A percentile compares a stretch with the other conserved stretches of the same genome.
phyloP scores from a whole-genome alignment of 2,888 invertebrate genomes.

The Saturnia japonica region DNA sequence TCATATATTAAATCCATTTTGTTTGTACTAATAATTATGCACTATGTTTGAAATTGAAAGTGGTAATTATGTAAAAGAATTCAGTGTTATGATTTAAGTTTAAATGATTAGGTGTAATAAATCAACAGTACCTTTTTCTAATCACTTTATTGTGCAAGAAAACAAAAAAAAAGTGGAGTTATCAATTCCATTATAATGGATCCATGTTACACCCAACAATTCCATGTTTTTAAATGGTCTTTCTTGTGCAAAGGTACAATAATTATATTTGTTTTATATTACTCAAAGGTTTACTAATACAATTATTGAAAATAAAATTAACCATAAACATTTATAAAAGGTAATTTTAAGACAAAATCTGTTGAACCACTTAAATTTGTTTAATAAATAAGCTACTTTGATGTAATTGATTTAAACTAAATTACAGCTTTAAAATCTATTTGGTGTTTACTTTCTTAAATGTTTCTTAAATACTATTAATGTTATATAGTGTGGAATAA shows the following conservation, averaged over 20 bases:
- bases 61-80: not conserved
- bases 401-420: conserved; percentile 4
- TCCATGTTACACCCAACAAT: conserved; percentile 26
- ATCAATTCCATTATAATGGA: conserved; percentile 60
- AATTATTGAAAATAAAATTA: not conserved
- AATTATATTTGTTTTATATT: not conserved
- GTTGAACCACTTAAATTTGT: not conserved
- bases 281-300: not conserved
- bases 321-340: not conserved
- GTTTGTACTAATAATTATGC: not conserved
- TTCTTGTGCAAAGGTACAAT: conserved; percentile 2
- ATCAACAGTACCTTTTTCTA: conserved; percentile 31
- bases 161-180: conserved; percentile 31
- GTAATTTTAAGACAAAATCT: not conserved
- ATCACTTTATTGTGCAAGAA: conserved; percentile 31
- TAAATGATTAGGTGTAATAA: not conserved
- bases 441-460: conserved; percentile 32
- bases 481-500: not conserved
- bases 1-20: not conserved
- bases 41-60: not conserved
- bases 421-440: conserved; percentile 17
- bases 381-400: conserved; percentile 1
- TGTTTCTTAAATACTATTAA: not conserved
- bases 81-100: not conserved
- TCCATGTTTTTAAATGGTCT: conserved; percentile 22